Evolutionary conservation across 2,113 vertebrate species (phyloP).

Genomic region (Psephotus haematonotus): DNA sequence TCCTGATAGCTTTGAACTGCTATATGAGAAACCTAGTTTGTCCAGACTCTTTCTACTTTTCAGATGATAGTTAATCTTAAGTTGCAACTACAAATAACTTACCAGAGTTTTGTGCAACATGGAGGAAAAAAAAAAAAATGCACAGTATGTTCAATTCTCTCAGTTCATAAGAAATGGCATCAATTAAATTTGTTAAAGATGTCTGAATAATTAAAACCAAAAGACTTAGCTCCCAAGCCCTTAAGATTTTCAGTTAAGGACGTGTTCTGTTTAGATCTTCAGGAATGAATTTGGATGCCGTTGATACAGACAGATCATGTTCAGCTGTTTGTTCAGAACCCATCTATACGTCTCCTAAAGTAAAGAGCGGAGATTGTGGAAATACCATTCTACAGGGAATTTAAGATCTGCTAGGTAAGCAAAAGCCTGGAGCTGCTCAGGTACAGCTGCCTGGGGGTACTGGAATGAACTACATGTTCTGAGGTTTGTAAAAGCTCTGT

Average conservation of each 20-base stretch:
- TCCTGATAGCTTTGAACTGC: not conserved
- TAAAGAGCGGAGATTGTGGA: not conserved
- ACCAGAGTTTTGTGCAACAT: not conserved
- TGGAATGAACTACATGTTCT: not conserved
- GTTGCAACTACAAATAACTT: not conserved
- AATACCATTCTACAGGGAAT: not conserved
- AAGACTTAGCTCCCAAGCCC: not conserved
- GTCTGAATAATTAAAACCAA: not conserved
- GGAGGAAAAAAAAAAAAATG: not conserved
- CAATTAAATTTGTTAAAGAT: slow-evolving; percentile 2
- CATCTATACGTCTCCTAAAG: not conserved
- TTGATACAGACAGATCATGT: not conserved
- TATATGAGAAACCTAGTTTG: not conserved
- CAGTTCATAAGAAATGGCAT: not conserved
- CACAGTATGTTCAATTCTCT: not conserved
- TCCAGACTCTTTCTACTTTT: not conserved
- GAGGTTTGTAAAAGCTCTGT: not conserved
- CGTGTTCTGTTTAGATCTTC: not conserved
- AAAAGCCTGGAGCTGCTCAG: not conserved
- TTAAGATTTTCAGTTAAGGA: not conserved
- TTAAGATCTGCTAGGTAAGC: not conserved
- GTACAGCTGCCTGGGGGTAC: not conserved
- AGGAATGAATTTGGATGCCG: not conserved
- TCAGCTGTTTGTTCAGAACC: not conserved
- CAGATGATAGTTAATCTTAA: not conserved